Conservation (phyloP, 2,888 invertebrate genomes). For the Scaptomyza polygonia region DNA sequence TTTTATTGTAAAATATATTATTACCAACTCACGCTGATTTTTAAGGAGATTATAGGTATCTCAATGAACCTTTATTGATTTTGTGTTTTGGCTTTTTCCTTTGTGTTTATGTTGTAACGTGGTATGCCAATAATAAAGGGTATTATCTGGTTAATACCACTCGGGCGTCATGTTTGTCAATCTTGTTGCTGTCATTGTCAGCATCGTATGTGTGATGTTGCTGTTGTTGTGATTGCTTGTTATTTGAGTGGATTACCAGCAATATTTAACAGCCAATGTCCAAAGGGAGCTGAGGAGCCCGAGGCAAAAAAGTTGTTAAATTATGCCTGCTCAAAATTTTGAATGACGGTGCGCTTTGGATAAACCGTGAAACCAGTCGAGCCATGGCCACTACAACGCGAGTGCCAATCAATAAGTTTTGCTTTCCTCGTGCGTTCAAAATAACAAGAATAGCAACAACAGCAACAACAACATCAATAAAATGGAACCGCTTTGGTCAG, state of each 20-base stretch:
- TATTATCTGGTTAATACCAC: constrained; percentile 30
- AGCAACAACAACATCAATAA: constrained; percentile 13
- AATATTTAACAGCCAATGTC: constrained; percentile 62
- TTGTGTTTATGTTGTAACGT: not conserved
- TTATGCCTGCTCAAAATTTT: constrained; percentile 76
- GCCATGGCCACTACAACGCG: constrained; percentile 61
- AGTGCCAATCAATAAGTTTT: constrained; percentile 78
- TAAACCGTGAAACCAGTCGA: constrained; percentile 34
- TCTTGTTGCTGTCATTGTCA: constrained; percentile 50
- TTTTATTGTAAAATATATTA: not conserved
- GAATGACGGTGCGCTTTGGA: constrained; percentile 60
- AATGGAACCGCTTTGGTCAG: constrained; percentile 37
- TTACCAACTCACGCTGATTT: not conserved
- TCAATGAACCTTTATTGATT: not conserved
- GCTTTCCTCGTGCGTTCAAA: constrained; percentile 65
- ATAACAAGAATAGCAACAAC: constrained; percentile 27
- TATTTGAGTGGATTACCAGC: constrained; percentile 73
- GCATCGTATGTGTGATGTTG: constrained; percentile 29
- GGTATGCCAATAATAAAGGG: constrained; percentile 39
- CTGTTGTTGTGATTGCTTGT: constrained; percentile 52
- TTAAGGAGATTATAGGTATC: not conserved
- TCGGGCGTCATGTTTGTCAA: constrained; percentile 23
- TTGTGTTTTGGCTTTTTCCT: not conserved
- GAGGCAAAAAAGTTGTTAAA: constrained; percentile 62
- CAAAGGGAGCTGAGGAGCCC: constrained; percentile 45